Percentiles rank a stretch among this genome's conserved stretches.
Evolutionary conservation across 2,797 vertebrate genomes (phyloP).

Genomic region (Hoplostethus atlanticus): DNA sequence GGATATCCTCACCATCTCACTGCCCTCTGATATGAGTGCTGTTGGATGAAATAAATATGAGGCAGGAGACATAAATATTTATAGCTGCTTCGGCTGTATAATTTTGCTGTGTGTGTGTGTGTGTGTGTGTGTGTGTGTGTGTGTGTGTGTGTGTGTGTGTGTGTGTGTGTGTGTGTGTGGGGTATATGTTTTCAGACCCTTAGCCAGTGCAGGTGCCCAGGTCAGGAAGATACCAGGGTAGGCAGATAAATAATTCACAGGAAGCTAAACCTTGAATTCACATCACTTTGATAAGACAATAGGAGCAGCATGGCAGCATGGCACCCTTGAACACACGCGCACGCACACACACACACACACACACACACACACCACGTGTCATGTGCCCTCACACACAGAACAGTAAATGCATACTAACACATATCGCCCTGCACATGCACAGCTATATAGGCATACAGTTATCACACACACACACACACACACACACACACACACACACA

Average conservation of each 20-base stretch:
- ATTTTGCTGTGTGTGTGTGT: conserved; percentile 46
- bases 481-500: conserved; percentile 8
- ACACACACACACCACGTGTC: too few species aligned
- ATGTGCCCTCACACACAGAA: too few species aligned
- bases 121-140: conserved; percentile 27
- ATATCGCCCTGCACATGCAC: too few species aligned
- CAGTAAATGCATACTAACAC: too few species aligned
- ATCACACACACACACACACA: not conserved
- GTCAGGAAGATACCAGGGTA: conserved; percentile 34
- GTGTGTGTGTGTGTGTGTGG: conserved; percentile 3
- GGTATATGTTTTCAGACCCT: conserved; percentile 56
- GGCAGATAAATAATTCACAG: conserved; percentile 77
- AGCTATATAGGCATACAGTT: too few species aligned
- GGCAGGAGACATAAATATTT: conserved; percentile 80
- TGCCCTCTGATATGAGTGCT: conserved; percentile 74
- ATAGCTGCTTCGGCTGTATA: conserved; percentile 73
- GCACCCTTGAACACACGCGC: too few species aligned
- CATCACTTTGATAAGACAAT: conserved; percentile 72
- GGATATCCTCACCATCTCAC: conserved; percentile 59
- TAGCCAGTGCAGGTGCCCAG: conserved; percentile 57
- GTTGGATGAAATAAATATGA: conserved; percentile 83
- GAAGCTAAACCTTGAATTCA: conserved; percentile 72
- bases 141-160: conserved; percentile 35
- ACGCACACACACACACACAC: too few species aligned
- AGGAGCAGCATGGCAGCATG: conserved; percentile 27